A percentile compares a stretch with the other conserved stretches of the same genome.
phyloP scores from a whole-genome alignment of 35 echinoderm and acorn worm genomes.

The Apostichopus japonicus region DNA sequence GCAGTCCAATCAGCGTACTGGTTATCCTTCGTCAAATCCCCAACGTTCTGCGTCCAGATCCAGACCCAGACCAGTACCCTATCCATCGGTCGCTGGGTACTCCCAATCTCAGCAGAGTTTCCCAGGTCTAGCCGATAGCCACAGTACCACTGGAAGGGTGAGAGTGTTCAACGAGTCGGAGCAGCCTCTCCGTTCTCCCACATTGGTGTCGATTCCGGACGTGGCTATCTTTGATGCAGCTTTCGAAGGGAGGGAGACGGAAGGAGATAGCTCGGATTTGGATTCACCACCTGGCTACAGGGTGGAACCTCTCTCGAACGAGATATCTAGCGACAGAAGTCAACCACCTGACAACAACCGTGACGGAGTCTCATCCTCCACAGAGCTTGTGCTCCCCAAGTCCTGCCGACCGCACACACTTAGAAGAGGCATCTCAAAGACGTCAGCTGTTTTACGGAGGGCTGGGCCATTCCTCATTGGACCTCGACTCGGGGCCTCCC shows the following conservation, averaged over 20 bases:
- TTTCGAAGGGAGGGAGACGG: slow-evolving; percentile 22
- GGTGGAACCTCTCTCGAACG: not conserved
- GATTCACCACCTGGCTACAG: slow-evolving; percentile 16
- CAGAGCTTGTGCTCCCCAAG: slow-evolving; percentile 34
- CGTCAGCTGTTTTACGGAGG: slow-evolving; percentile 53
- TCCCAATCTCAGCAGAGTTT: slow-evolving; percentile 8
- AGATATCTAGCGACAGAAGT: not conserved
- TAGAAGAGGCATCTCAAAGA: slow-evolving; percentile 29
- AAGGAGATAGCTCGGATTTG: slow-evolving; percentile 39
- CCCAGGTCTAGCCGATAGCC: slow-evolving; percentile 9
- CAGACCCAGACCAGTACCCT: slow-evolving; percentile 27
- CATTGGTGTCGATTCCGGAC: slow-evolving; percentile 40
- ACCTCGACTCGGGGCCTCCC: slow-evolving; percentile 88
- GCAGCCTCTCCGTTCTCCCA: slow-evolving; percentile 35
- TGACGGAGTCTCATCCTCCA: slow-evolving; percentile 21
- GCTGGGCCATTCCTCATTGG: slow-evolving; percentile 91
- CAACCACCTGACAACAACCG: slow-evolving; percentile 32
- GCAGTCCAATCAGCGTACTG: not conserved
- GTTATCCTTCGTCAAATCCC: not conserved
- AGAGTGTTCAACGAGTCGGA: slow-evolving; percentile 17
- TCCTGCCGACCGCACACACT: slow-evolving; percentile 2
- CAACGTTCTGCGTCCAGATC: not conserved
- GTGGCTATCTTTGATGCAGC: slow-evolving; percentile 50
- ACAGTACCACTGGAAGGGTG: not conserved
- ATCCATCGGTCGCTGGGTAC: slow-evolving; percentile 10